Base-by-base conservation (phyloP, 2,888 invertebrate genomes). In the Drosophila vallismaia region DNA sequence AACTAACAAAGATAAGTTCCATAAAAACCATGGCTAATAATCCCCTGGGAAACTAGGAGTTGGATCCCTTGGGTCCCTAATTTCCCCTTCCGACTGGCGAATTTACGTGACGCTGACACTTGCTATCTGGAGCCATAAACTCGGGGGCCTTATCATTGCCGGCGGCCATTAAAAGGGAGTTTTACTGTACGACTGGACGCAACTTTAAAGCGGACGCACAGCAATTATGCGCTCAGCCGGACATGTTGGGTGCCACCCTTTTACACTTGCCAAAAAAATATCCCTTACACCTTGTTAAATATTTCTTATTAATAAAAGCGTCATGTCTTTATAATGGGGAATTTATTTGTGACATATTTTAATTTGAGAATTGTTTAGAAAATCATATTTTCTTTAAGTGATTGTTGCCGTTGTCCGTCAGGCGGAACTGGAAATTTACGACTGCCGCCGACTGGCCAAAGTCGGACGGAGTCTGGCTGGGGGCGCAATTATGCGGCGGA, bases 51-150 rank as follows among this genome's bases (percentile, higher is more conserved):
- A 69, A 45, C 28, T 12, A 24, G 40, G 10, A 42, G 26, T 10
- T n/a, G 10, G 44, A 19, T 24, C 44, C 19, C 24, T 44, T 4
- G 68, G 68, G 33, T 45, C 56, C 56, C 74, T 52, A 56, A 56
- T 64, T 57, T 52, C 49, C 12, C 26, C 6, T 12, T 10, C 46
- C 40, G n/a, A 9, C 45, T 59, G 42, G 68, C 70, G 72, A 83
- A 73, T 73, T 71, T 67, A 84, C 79, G 82, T 88, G 89, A 81
- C 79, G 75, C 77, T 80, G 86, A 89, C 89, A 88, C 87, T 90
- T 90, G 86, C 79, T 90, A 90, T 90, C 86, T 80, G 71, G 71
- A 74, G 81, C 78, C 83, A 85, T 90, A 89, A 90, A 89, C 85
- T 82, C 76, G 75, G 33, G 54, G 68, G 84, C 76, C 86, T 90